A percentile compares a stretch with the other conserved stretches of the same genome.
phyloP scores from a whole-genome alignment of 2,113 vertebrate species.

The Zapornia atra region DNA sequence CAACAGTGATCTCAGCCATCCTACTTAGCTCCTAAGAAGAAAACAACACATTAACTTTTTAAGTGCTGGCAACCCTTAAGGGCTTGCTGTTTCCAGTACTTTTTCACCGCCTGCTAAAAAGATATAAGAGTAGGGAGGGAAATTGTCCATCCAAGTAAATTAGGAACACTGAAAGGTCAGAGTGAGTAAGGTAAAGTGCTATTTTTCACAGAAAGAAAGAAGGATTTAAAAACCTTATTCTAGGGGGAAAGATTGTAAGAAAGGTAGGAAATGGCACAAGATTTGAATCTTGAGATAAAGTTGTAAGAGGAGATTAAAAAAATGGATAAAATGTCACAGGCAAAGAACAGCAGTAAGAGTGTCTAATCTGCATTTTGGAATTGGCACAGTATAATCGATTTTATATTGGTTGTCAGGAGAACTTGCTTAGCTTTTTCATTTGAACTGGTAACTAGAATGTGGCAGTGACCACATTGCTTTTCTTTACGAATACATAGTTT shows the following conservation, averaged over 20 bases:
- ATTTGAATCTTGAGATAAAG: conserved; percentile 63
- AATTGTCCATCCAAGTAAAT: conserved; percentile 70
- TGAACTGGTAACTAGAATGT: neutral
- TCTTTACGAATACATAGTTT: neutral
- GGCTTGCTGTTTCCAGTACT: conserved; percentile 29
- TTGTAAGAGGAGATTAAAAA: conserved; percentile 61
- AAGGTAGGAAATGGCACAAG: conserved; percentile 52
- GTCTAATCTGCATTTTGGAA: conserved; percentile 39
- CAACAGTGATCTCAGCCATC: neutral
- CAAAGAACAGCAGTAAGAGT: neutral
- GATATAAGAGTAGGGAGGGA: neutral
- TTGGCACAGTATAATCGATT: neutral
- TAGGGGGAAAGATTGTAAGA: conserved; percentile 49
- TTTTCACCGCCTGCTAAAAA: conserved; percentile 36
- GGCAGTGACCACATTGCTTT: neutral
- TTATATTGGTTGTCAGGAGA: neutral
- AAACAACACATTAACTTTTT: conserved; percentile 35
- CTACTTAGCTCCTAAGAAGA: neutral
- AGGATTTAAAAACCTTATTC: conserved; percentile 48
- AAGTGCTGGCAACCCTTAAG: conserved; percentile 31
- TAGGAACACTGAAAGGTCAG: conserved; percentile 65
- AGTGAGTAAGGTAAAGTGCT: conserved; percentile 52
- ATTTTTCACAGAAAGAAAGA: conserved; percentile 42
- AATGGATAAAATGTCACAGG: conserved; percentile 50
- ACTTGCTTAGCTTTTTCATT: neutral